These are phyloP conservation scores for Ptyas mucosa DNA, from an alignment of 2,113 vertebrate species.

Conservation along the genomic window DNA sequence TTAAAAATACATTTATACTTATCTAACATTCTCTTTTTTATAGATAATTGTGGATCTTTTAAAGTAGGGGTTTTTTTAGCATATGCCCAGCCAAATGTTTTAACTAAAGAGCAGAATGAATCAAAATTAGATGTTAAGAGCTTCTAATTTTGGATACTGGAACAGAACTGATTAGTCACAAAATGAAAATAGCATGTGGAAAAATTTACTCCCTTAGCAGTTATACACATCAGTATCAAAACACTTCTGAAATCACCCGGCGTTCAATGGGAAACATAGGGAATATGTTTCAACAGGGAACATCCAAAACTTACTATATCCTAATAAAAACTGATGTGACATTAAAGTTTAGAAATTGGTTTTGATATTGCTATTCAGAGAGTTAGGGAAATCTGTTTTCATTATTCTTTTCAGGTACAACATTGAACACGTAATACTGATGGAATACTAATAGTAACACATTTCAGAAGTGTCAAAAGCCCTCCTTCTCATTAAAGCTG, in stretches of 20 bases:
- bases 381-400: conserved; percentile 28
- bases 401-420: neutral
- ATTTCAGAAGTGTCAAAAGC: conserved; percentile 20
- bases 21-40: neutral
- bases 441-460: conserved; percentile 36
- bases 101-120: neutral
- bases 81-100: neutral
- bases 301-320: neutral
- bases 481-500: neutral
- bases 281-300: neutral
- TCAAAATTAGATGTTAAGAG: neutral
- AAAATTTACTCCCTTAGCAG: neutral
- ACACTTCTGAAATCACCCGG: neutral
- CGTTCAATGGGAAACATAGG: neutral
- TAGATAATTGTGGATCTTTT: neutral
- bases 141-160: neutral
- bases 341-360: conserved; percentile 23
- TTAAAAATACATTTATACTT: neutral
- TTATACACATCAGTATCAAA: neutral
- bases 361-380: conserved; percentile 28
- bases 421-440: conserved; percentile 29
- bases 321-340: conserved; percentile 5
- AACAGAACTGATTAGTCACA: neutral
- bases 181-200: neutral
- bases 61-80: neutral